Base-by-base conservation (phyloP, 2,113 vertebrate genomes). In the Speoplatyrhinus poulsoni region DNA sequence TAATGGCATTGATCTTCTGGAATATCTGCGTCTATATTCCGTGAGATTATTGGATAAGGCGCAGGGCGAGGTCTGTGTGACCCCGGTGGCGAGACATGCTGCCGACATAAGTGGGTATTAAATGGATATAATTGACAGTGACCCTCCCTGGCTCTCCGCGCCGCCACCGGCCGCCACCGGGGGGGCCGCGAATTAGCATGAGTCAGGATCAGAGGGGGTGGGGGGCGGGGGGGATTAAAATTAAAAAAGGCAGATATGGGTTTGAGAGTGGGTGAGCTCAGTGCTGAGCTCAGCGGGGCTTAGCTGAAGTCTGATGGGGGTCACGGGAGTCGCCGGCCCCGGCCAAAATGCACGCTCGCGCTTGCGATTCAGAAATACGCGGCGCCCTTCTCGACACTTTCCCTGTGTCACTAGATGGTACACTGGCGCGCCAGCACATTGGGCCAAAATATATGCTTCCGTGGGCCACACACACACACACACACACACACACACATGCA, bases 81-180 rank as follows among this genome's bases (percentile, higher is more conserved):
- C 92, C 91, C 85, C 87, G 54, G 82, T 69, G 85, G 76, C 83
- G 89, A 87, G 80, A 90, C 68, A 82, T 87, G 81, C 87, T 80
- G 85, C 86, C 88, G 89, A 90, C 91, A 91, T 92, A 92, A 93
- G 92, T 93, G 90, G 92, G 92, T 93, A 94, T 94, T 94, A 94
- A 93, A 94, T 93, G 91, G 92, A 91, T 93, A 91, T 92, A 94
- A 93, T 91, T 93, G 92, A 92, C 90, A 92, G 92, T 93, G 93
- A 94, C 92, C 93, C 88, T 82, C 82, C 70, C 88, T 91, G 90
- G 85, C 90, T 92, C 90, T 83, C 81, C 80, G 83, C 41, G 72
- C 83, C 67, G 86, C 84, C 2, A 53, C 81, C 81, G 80, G 84
- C 86, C 87, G 72, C 64, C 57, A 90, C 82, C 89, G 87, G 81